Evolutionary conservation across 2,888 invertebrate species (phyloP).

Genomic region (Tachina fera): DNA sequence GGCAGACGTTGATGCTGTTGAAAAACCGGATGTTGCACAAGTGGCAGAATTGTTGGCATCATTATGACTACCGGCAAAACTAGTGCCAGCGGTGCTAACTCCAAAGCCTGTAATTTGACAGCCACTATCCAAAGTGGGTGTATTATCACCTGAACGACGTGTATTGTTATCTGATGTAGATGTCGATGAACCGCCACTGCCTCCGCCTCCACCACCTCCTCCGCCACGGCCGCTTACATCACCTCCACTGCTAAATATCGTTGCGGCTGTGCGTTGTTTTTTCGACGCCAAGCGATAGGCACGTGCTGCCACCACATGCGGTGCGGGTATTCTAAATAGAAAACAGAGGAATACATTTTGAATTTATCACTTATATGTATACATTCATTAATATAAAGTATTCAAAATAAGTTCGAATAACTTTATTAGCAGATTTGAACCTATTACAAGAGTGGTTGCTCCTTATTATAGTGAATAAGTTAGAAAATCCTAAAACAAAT

Average conservation of each 20-base stretch:
- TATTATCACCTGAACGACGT: slow-evolving; percentile 64
- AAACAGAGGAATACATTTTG: not conserved
- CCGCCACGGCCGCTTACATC: slow-evolving; percentile 41
- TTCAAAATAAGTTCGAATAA: no score
- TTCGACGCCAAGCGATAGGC: slow-evolving; percentile 84
- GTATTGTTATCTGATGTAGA: slow-evolving; percentile 58
- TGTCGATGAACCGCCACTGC: slow-evolving; percentile 73
- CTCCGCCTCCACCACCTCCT: slow-evolving; percentile 69
- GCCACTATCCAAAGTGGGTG: slow-evolving; percentile 58
- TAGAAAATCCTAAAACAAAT: no score
- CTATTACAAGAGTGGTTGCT: no score
- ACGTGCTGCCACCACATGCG: slow-evolving; percentile 85
- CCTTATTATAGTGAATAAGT: no score
- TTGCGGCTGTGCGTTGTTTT: slow-evolving; percentile 73
- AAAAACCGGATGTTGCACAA: slow-evolving; percentile 47
- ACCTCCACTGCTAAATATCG: slow-evolving; percentile 70
- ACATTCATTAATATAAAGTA: not conserved
- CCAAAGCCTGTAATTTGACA: slow-evolving; percentile 60
- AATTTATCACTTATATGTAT: not conserved
- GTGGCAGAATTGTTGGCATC: slow-evolving; percentile 36
- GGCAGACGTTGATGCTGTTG: slow-evolving; percentile 27
- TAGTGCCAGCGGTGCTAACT: slow-evolving; percentile 71
- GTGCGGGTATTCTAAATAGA: slow-evolving; percentile 84
- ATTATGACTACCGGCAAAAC: slow-evolving; percentile 63
- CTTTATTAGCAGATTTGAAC: no score